Conservation (phyloP, 2,113 vertebrate genomes). For the Dromaius novaehollandiae region DNA sequence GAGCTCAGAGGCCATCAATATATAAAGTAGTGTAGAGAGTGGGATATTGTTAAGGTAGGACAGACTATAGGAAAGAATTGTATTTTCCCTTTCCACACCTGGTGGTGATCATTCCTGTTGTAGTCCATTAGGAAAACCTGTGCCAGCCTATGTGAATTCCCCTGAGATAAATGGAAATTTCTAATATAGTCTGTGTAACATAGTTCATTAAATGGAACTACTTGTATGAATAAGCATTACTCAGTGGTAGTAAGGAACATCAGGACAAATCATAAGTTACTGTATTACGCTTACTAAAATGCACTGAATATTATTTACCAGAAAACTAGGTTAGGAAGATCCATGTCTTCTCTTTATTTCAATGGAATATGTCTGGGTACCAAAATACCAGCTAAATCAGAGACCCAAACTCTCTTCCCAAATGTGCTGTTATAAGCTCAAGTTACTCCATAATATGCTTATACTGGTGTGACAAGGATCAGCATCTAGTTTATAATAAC, state of each 20-base stretch:
- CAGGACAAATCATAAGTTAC: not conserved
- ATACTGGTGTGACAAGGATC: not conserved
- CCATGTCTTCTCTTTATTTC: not conserved
- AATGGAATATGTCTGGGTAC: not conserved
- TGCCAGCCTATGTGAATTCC: slow-evolving; percentile 35
- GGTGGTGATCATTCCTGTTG: slow-evolving; percentile 17
- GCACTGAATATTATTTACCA: not conserved
- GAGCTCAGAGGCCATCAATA: not conserved
- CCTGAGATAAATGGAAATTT: slow-evolving; percentile 55
- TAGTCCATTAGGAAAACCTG: slow-evolving; percentile 19
- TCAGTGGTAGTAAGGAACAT: not conserved
- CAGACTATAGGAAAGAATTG: not conserved
- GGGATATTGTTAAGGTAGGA: not conserved
- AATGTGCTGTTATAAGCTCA: not conserved
- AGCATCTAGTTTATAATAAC: not conserved
- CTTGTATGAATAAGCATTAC: slow-evolving; percentile 63
- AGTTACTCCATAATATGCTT: not conserved
- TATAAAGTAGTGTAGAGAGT: not conserved
- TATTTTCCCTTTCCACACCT: not conserved
- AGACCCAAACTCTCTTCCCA: not conserved
- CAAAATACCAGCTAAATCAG: not conserved
- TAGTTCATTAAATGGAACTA: slow-evolving; percentile 47
- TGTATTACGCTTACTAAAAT: not conserved
- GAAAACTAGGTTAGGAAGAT: not conserved
- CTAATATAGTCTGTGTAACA: not conserved